Conservation (phyloP, 2,888 invertebrate species). For the Drosophila helvetica region DNA sequence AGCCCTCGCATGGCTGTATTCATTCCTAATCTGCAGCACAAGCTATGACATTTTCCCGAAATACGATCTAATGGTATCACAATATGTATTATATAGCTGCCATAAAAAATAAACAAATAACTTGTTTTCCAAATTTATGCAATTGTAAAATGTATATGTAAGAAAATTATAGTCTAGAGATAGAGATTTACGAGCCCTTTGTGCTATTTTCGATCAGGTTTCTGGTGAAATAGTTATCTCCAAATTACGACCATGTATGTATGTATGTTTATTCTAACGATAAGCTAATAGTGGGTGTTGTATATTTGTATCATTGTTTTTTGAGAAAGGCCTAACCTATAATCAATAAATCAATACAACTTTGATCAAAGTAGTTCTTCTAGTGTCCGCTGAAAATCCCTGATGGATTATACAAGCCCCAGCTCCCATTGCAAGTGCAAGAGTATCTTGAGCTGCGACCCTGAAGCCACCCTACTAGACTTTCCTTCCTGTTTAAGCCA, state of each 20-base stretch:
- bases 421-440: too few species aligned
- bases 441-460: background rate
- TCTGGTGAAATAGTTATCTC: background rate
- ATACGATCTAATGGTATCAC: background rate
- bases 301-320: too few species aligned
- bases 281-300: too few species aligned
- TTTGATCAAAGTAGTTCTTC: too few species aligned
- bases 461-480: background rate
- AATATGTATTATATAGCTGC: background rate
- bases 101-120: background rate
- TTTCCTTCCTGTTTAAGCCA: background rate
- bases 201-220: background rate
- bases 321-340: too few species aligned
- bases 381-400: too few species aligned
- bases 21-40: too few species aligned
- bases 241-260: background rate
- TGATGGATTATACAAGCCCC: too few species aligned
- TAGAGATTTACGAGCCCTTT: background rate
- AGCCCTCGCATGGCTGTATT: background rate
- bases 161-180: background rate
- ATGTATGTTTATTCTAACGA: too few species aligned
- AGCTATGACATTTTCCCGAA: background rate
- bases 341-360: too few species aligned
- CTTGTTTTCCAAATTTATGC: background rate
- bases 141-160: background rate